Percentiles rank a stretch among this genome's conserved stretches.
phyloP scores from a whole-genome alignment of 23 tunicate genomes.

The Diplosoma virens region DNA sequence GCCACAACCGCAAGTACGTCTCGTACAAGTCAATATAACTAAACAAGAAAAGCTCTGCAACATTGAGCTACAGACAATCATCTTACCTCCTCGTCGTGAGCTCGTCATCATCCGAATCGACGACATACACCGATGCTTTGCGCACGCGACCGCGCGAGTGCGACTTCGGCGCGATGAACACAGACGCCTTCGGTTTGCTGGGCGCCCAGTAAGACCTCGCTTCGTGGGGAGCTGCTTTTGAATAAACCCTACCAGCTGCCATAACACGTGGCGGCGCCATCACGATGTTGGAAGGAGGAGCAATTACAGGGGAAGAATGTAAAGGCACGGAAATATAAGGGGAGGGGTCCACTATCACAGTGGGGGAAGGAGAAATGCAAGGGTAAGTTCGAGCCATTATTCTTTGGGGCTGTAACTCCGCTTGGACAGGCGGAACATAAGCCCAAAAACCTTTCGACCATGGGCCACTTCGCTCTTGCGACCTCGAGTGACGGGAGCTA shows the following conservation, averaged over 20 bases:
- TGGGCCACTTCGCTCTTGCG: constrained; percentile 22
- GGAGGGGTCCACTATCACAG: constrained; percentile 1
- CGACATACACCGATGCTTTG: constrained; percentile 39
- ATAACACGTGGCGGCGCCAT: background rate
- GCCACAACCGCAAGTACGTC: background rate
- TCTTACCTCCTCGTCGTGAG: constrained; percentile 46
- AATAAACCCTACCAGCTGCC: constrained; percentile 48
- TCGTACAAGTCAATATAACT: background rate
- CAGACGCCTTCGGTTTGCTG: constrained; percentile 44
- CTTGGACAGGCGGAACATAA: constrained; percentile 28
- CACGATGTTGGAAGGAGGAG: constrained; percentile 26
- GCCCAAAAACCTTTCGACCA: constrained; percentile 52
- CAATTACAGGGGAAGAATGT: constrained; percentile 17
- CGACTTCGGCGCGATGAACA: constrained; percentile 25
- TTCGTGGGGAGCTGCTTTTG: constrained; percentile 11
- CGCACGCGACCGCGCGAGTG: constrained; percentile 5
- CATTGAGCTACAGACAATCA: no score
- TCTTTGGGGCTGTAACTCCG: background rate
- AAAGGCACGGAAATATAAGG: background rate
- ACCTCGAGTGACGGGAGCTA: constrained; percentile 31
- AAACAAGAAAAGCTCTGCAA: background rate
- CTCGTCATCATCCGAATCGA: constrained; percentile 60
- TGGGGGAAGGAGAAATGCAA: background rate
- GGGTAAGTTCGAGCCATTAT: constrained; percentile 1
- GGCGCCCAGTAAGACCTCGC: constrained; percentile 21